These are phyloP conservation scores for Archivesica marissinica DNA, from an alignment of 1,140 invertebrate species.

Conservation along the genomic window DNA sequence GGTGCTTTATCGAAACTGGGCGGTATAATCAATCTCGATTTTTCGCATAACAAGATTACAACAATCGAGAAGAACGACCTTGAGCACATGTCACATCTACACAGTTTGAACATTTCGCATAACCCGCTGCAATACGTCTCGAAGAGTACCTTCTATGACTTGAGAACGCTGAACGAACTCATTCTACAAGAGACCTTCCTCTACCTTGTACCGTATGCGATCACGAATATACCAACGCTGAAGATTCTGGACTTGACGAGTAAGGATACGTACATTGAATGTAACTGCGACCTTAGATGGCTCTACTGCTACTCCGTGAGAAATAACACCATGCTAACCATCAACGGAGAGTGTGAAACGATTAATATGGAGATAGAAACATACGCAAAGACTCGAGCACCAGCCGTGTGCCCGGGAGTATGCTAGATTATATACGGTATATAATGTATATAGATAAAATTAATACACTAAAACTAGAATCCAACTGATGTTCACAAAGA, in stretches of 20 bases:
- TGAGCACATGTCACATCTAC: conserved; percentile 13
- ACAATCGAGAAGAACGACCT: conserved; percentile 59
- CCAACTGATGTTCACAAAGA: too few relatives aligned
- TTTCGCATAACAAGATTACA: conserved; percentile 49
- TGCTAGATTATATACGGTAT: background rate
- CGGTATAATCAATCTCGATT: conserved; percentile 26
- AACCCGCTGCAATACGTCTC: conserved; percentile 45
- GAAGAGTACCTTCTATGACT: conserved; percentile 45
- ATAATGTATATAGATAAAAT: too few relatives aligned
- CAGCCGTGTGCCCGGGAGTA: background rate
- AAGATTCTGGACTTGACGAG: background rate
- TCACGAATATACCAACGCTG: conserved; percentile 4
- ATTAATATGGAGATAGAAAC: background rate
- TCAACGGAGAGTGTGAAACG: conserved; percentile 42
- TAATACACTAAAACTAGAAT: too few relatives aligned
- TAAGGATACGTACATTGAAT: conserved; percentile 27
- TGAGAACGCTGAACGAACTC: background rate
- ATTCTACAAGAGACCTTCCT: conserved; percentile 23
- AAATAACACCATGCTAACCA: background rate
- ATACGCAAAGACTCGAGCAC: background rate
- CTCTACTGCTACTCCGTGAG: conserved; percentile 4
- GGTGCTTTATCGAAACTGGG: conserved; percentile 42
- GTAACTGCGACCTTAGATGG: conserved; percentile 56
- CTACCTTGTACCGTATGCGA: conserved; percentile 40
- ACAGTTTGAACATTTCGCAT: background rate